Percentiles rank a stretch among this genome's conserved stretches.
These are phyloP conservation scores for Petrolisthes manimaculis DNA, from an alignment of 2,888 invertebrate genomes.

Conservation along the genomic window DNA sequence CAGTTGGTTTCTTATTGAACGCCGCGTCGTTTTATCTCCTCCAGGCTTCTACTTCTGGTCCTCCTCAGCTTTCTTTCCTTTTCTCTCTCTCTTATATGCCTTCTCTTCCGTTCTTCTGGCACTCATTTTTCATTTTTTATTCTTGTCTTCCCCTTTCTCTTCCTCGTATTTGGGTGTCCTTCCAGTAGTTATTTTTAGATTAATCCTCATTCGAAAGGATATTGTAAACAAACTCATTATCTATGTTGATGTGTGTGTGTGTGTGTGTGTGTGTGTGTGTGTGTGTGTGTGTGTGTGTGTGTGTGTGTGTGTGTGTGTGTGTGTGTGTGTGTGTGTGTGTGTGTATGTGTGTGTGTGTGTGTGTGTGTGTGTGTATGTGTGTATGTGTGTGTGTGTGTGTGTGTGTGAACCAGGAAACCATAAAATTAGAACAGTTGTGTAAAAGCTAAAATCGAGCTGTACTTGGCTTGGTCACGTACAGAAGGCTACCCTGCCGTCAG, in stretches of 20 bases:
- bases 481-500: too few relatives aligned
- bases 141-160: background rate
- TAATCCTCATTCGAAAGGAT: too few relatives aligned
- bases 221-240: too few relatives aligned
- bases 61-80: background rate
- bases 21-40: background rate
- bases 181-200: too few relatives aligned
- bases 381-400: background rate
- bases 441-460: background rate
- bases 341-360: slow-evolving; percentile 6
- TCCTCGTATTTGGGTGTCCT: background rate
- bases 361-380: background rate
- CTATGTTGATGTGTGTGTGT: background rate
- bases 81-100: background rate
- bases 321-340: slow-evolving; percentile 7
- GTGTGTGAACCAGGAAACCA: background rate
- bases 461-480: too few relatives aligned
- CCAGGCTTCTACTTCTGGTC: background rate
- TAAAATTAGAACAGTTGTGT: background rate
- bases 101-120: background rate
- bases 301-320: slow-evolving; percentile 10
- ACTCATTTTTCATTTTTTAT: background rate
- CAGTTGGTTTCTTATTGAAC: background rate
- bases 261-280: too few relatives aligned
- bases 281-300: background rate